Base-by-base conservation (phyloP, 1,140 invertebrate species). In the Holcopasites calliopsidis region DNA sequence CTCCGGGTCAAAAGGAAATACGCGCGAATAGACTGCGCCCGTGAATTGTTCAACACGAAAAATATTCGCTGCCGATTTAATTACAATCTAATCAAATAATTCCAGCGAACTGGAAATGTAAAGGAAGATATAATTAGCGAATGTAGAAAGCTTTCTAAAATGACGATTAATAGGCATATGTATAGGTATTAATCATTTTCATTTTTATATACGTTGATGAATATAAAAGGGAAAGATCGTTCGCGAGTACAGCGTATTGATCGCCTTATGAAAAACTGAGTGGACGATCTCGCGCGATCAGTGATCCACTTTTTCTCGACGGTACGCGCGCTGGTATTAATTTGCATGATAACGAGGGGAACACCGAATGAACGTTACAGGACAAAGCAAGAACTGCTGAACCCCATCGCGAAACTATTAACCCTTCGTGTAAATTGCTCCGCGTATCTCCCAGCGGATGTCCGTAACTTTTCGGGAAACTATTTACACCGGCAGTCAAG, bases 231-330 rank as follows among this genome's bases (percentile, higher is more conserved):
- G n/a, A n/a, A n/a, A n/a, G n/a, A n/a, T n/a, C 55, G 47, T 49
- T 54, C 5, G 21, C 49, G 66, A 66, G 54, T 2, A 4, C 54
- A 42, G 23, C 68, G 72, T 64, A 82, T 72, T 5, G 49, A 2
- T n/a, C 52, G 50, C 18, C 31, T 49, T 31, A 28, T 65, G 50
- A 82, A 42, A 49, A 68, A 26, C 70, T 78, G 80, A 86, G 69
- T 78, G 76, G 26, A 42, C 84, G 84, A 87, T 86, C 85, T 83
- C 76, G 55, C 71, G 65, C 38, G 69, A 33, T 72, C 82, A 84
- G 73, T 60, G 79, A 84, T 84, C 60, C 69, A 80, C 79, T 84
- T 86, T 85, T 82, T 82, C 28, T 18, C 33, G 35, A 70, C 66
- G 76, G 70, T 28, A 57, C 65, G 79, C 79, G 78, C 55, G 76